Base-by-base conservation (phyloP, 2,888 invertebrate genomes). In the Suillia variegata region DNA sequence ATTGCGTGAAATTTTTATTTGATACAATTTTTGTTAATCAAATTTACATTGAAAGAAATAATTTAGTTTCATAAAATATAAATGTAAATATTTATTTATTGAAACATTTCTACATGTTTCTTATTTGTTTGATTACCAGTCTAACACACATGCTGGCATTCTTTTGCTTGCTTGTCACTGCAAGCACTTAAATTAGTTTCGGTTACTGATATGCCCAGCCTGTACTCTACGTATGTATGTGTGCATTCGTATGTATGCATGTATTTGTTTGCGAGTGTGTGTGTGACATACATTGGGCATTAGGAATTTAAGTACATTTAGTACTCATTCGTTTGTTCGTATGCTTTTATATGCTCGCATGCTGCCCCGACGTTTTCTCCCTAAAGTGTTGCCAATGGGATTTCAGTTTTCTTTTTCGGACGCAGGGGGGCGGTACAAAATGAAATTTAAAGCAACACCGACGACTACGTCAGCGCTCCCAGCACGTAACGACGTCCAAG, bases 141-240 rank as follows among this genome's bases (percentile, higher is more conserved):
- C n/a, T n/a, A n/a, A n/a, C n/a, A n/a, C n/a, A n/a, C 38, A 38
- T 38, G 18, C 18, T 45, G 3, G 45, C 45, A 45, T 45, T 45
- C 17, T 45, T 45, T 18, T 45, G 18, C 18, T 18, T 45, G 18
- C 18, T 20, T 45, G 45, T 45, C 45, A 45, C 18, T 45, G 15
- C 4, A 12, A 54, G 54, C 54, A 42, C 42, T 38, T 38, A 54
- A 54, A 26, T 54, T 54, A 42, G 26, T 42, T 22, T 54, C 54
- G 1, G 6, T 52, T 20, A 45, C 45, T 18, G 20, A 20, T 10
- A 10, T 26, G 26, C 6, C 26, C 5, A 10, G 26, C 26, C 6
- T 10, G 26, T n/a, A n/a, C n/a, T n/a, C n/a, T 20, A 20, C 45
- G 45, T 12, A 20, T 20, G 45, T 45, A 6, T 20, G 20, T 20